Conservation (phyloP, 1,140 invertebrate species). For the Amyelois transitella region DNA sequence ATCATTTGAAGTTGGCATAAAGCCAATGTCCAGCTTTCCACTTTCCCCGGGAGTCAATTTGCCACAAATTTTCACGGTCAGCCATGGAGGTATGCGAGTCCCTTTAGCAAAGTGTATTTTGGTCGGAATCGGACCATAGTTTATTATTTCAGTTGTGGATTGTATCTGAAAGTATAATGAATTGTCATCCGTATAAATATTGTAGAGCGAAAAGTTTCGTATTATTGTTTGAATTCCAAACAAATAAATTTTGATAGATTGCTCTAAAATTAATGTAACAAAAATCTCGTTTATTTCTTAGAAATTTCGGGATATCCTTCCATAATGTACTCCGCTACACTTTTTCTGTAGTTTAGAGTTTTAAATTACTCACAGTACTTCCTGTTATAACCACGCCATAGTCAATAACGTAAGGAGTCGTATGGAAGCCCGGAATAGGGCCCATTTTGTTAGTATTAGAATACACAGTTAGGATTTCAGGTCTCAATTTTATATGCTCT, state of each 20-base stretch:
- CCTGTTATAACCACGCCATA: slow-evolving; percentile 60
- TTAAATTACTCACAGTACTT: slow-evolving; percentile 38
- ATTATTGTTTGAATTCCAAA: no score
- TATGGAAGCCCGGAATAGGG: slow-evolving; percentile 50
- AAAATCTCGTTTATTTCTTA: no score
- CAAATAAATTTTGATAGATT: no score
- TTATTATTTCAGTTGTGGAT: slow-evolving; percentile 48
- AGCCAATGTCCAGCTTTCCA: slow-evolving; percentile 50
- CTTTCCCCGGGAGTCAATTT: slow-evolving; percentile 52
- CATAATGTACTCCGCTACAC: no score
- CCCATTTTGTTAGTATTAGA: slow-evolving; percentile 28
- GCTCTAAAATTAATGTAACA: no score
- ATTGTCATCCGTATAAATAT: no score
- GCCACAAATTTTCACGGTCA: slow-evolving; percentile 49
- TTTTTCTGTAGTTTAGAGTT: no score
- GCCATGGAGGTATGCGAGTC: slow-evolving; percentile 37
- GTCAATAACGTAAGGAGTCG: slow-evolving; percentile 55
- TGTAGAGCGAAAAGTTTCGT: no score
- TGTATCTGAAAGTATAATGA: slow-evolving; percentile 34
- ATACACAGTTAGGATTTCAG: slow-evolving; percentile 40
- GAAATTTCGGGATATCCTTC: no score
- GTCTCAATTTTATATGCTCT: slow-evolving; percentile 40
- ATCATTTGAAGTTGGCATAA: slow-evolving; percentile 43
- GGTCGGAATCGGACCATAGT: slow-evolving; percentile 53
- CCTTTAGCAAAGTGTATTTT: slow-evolving; percentile 54